Evolutionary conservation across 2,113 vertebrate genomes (phyloP).

Genomic region (Cyanistes caeruleus): DNA sequence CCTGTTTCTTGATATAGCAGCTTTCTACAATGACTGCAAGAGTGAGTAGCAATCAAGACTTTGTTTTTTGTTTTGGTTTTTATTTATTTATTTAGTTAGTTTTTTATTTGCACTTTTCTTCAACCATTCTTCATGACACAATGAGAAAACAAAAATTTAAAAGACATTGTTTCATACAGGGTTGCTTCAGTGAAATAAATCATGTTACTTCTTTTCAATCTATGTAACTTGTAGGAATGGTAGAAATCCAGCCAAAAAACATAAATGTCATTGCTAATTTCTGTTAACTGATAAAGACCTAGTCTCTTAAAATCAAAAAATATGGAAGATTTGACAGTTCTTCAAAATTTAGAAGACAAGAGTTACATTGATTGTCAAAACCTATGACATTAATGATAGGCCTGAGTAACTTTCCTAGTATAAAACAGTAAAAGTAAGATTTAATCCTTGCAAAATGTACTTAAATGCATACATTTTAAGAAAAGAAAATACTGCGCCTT

Average conservation of each 20-base stretch:
- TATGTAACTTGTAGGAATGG: not conserved
- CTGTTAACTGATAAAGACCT: not conserved
- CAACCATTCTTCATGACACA: not conserved
- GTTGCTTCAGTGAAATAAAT: not conserved
- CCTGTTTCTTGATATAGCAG: not conserved
- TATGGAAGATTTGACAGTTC: not conserved
- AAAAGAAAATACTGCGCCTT: not conserved
- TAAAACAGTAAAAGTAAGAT: not conserved
- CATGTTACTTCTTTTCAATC: not conserved
- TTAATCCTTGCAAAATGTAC: not conserved
- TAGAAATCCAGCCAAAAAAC: not conserved
- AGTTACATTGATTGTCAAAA: not conserved
- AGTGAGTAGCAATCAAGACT: not conserved
- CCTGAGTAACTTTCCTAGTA: not conserved
- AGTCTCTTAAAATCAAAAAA: not conserved
- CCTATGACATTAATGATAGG: not conserved
- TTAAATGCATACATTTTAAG: not conserved
- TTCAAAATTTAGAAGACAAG: not conserved
- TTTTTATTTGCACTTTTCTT: not conserved
- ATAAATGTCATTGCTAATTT: not conserved
- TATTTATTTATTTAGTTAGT: not conserved
- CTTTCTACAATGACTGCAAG: not conserved
- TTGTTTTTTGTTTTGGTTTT: not conserved
- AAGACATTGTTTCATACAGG: not conserved
- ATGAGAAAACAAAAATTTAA: not conserved